phyloP scores from a whole-genome alignment of 1,140 invertebrate species.

The Uloborus diversus region DNA sequence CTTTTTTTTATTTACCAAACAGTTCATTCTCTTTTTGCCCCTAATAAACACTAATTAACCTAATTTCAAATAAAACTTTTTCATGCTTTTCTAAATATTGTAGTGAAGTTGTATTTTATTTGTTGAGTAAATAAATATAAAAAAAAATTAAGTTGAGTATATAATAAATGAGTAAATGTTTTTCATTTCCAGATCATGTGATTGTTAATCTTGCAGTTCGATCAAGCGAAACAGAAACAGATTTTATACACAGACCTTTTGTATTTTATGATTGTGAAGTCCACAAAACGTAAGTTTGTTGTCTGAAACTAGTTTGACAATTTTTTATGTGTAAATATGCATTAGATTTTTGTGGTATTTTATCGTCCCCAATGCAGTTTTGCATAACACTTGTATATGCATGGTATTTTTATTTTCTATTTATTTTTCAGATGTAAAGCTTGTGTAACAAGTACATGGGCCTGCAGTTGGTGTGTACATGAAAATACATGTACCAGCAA shows the following conservation, averaged over 20 bases:
- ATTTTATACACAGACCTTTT: constrained; percentile 88
- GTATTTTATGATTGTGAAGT: constrained; percentile 93
- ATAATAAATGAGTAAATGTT: too few species aligned
- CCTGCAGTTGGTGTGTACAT: constrained; percentile 95
- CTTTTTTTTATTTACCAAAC: too few species aligned
- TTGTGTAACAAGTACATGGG: constrained; percentile 89
- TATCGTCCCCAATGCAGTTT: too few species aligned
- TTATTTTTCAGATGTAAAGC: constrained; percentile 75
- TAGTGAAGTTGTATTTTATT: too few species aligned
- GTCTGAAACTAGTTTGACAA: too few species aligned
- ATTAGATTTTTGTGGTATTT: not conserved
- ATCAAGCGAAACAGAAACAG: constrained; percentile 92
- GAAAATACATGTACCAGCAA: constrained; percentile 94
- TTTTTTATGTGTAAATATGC: too few species aligned
- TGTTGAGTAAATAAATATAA: too few species aligned
- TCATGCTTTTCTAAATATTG: too few species aligned
- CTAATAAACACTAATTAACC: constrained; percentile 7
- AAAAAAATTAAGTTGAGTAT: too few species aligned
- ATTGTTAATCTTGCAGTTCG: constrained; percentile 91
- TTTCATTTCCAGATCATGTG: constrained; percentile 78
- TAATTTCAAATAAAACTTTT: not conserved
- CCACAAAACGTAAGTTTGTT: constrained; percentile 74
- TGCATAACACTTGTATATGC: too few species aligned
- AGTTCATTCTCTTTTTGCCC: not conserved
- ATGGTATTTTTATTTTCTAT: too few species aligned